Evolutionary conservation across 2,888 invertebrate genomes (phyloP), one percentile per base, ranked within the genome.

Genomic region (Thumatha senex): DNA sequence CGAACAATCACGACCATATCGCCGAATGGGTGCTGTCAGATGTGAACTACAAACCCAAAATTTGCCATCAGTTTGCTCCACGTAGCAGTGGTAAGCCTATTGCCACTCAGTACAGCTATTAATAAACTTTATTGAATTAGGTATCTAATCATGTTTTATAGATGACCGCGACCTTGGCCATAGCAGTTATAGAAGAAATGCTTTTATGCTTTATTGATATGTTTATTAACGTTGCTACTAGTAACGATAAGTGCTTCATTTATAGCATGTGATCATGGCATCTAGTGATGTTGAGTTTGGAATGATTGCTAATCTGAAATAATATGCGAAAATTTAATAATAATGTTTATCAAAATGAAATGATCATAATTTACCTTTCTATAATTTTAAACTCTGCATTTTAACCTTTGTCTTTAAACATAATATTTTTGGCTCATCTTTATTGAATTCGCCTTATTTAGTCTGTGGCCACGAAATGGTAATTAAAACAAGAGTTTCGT

Each of bases 391-490:
- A n/a, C n/a, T n/a, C n/a, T n/a, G n/a, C 18, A 24, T 24, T 5
- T 24, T 24, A 24, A 24, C 5, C 5, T 4, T 4, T 4, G 18
- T 4, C 5, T 24, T 24, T 24, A 24, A 24, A 4, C 2, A 5
- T 24, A 4, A 4, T 5, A 2, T 4, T 24, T 24, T 24, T 24
- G 18, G 5, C 24, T 13, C 24, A 35, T 44, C 13, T 24, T 35
- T 5, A 31, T 13, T n/a, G n/a, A 9, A 46, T 33, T 30, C 15
- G 36, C 24, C n/a, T 35, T 24, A 24, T 24, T 13, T 13, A 44
- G 8, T 46, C 12, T 11, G 31, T 39, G 46, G 46, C 39, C 31
- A 13, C 46, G 12, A 18, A 39, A 46, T 39, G 38, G 31, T 39
- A 31, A 31, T 40, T 46, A 24, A 24, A 24, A 24, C 12, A 33